A percentile compares a stretch with the other conserved stretches of the same genome.
Conservation (phyloP, 1,140 invertebrate species). For the Cotesia vestalis region DNA sequence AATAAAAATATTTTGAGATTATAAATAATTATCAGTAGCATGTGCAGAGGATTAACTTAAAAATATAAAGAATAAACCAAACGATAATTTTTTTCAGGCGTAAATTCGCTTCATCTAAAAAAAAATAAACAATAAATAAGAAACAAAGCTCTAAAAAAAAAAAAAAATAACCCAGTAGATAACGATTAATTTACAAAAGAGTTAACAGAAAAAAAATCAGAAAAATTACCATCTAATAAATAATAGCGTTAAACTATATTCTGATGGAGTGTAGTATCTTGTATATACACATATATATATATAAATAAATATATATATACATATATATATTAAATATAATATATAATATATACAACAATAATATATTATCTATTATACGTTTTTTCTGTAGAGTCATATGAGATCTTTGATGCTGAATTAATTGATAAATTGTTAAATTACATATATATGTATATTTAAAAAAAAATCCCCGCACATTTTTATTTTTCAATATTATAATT, state of each 20-base stretch:
- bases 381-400: no score
- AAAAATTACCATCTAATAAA: background rate
- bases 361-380: no score
- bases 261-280: conserved; percentile 65
- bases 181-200: conserved; percentile 55
- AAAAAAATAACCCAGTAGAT: conserved; percentile 49
- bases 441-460: no score
- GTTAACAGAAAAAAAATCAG: conserved; percentile 54
- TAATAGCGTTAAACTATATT: conserved; percentile 52
- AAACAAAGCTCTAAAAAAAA: conserved; percentile 36
- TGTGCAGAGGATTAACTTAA: background rate
- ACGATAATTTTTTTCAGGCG: conserved; percentile 27
- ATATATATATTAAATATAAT: conserved; percentile 41
- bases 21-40: background rate
- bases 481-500: no score
- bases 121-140: conserved; percentile 38
- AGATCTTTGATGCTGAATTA: no score
- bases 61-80: conserved; percentile 12
- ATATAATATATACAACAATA: no score
- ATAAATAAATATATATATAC: conserved; percentile 61
- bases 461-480: no score
- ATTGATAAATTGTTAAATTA: no score
- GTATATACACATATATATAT: conserved; percentile 63
- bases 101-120: conserved; percentile 23
- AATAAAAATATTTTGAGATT: no score